Conservation (phyloP, 2,797 vertebrate species). For the Borostomias antarcticus region DNA sequence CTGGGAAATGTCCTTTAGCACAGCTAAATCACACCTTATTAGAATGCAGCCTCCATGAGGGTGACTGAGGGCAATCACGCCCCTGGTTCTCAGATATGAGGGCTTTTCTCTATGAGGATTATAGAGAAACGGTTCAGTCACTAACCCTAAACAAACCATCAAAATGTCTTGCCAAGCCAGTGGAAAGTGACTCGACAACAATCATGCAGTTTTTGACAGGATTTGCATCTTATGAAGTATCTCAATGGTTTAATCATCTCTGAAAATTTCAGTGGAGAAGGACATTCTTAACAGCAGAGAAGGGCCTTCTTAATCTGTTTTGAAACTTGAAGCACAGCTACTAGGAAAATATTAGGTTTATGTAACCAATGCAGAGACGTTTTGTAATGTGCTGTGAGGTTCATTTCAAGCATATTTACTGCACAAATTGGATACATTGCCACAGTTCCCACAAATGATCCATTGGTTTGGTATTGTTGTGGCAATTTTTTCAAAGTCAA, state of each 20-base stretch:
- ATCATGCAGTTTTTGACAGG: conserved; percentile 1
- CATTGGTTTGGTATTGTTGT: no score
- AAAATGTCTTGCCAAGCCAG: background rate
- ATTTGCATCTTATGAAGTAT: conserved; percentile 11
- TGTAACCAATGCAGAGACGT: no score
- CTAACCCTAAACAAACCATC: background rate
- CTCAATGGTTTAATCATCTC: conserved; percentile 10
- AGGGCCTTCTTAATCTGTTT: no score
- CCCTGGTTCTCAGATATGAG: background rate
- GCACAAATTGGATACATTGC: no score
- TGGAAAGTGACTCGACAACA: background rate
- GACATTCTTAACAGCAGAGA: no score
- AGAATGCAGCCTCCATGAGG: background rate
- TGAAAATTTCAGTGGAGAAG: conserved; percentile 5
- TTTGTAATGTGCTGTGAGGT: no score
- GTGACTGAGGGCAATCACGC: background rate
- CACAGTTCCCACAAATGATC: no score
- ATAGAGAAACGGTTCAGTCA: background rate
- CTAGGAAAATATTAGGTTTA: conserved; percentile 20
- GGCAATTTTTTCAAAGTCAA: no score
- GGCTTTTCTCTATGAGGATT: background rate
- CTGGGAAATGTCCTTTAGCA: conserved; percentile 18
- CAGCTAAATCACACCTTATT: conserved; percentile 3
- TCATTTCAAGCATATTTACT: no score
- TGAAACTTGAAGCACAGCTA: conserved; percentile 6